Evolutionary conservation across 2,888 invertebrate species (phyloP).

Genomic region (Melanchra persicariae): DNA sequence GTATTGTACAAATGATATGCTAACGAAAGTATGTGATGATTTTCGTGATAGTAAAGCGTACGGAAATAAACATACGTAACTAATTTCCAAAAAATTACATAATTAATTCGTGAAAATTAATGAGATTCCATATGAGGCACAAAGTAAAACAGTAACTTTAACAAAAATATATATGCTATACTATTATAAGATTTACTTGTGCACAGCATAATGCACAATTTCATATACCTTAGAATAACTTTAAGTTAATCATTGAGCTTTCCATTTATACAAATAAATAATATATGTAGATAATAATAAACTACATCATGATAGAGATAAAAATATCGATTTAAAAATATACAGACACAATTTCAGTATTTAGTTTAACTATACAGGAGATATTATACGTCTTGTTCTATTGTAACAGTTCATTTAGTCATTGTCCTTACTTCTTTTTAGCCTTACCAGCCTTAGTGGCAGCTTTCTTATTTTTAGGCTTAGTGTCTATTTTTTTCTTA

Average conservation of each 20-base stretch:
- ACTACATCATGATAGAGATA: constrained; percentile 77
- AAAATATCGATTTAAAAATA: constrained; percentile 76
- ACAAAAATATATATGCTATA: constrained; percentile 83
- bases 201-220: constrained; percentile 84
- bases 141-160: constrained; percentile 86
- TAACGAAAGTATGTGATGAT: constrained; percentile 70
- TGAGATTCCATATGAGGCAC: constrained; percentile 89
- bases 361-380: constrained; percentile 75
- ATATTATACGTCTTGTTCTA: constrained; percentile 73
- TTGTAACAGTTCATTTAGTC: constrained; percentile 56
- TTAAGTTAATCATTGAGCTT: constrained; percentile 90
- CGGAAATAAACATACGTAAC: constrained; percentile 60
- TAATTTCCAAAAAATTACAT: constrained; percentile 64
- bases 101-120: constrained; percentile 75
- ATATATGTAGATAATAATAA: constrained; percentile 75
- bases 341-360: constrained; percentile 78
- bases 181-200: constrained; percentile 85
- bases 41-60: constrained; percentile 75
- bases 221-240: constrained; percentile 85
- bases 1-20: constrained; percentile 47
- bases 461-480: constrained; percentile 48
- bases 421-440: constrained; percentile 47
- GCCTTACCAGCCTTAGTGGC: constrained; percentile 33
- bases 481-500: constrained; percentile 44
- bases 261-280: constrained; percentile 90